Percentiles rank a stretch among this genome's conserved stretches.
Evolutionary conservation across 2,113 vertebrate species (phyloP).

Genomic region (Aramus guarauna): DNA sequence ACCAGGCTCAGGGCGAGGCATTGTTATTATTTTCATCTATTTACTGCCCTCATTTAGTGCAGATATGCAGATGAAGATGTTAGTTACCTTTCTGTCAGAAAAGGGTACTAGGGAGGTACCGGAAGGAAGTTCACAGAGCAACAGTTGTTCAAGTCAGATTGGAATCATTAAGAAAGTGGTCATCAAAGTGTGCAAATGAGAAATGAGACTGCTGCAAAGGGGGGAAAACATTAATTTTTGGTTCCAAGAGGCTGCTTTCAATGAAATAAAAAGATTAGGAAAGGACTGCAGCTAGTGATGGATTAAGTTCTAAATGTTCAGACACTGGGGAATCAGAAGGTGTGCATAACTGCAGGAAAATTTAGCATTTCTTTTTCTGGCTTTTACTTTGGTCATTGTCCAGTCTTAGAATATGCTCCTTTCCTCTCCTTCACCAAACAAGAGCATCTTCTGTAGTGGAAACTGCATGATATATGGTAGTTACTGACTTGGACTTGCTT

Average conservation of each 20-base stretch:
- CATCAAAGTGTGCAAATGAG: not conserved
- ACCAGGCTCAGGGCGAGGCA: not conserved
- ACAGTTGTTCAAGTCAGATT: not conserved
- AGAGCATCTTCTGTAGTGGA: not conserved
- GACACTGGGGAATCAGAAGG: not conserved
- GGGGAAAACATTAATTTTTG: not conserved
- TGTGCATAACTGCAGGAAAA: not conserved
- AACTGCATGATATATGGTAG: not conserved
- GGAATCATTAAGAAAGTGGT: not conserved
- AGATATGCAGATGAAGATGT: not conserved
- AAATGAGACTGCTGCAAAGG: not conserved
- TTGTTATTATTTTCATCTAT: not conserved
- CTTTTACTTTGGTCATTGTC: not conserved
- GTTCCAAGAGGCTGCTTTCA: not conserved
- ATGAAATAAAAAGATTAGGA: not conserved
- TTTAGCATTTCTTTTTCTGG: not conserved
- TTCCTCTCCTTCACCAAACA: not conserved
- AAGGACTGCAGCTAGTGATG: not conserved
- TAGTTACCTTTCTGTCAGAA: not conserved
- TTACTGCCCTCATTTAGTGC: not conserved
- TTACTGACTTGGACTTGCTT: not conserved
- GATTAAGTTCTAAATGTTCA: not conserved
- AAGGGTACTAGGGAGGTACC: not conserved
- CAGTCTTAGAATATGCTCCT: not conserved
- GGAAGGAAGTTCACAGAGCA: not conserved